Evolutionary conservation across 2,888 invertebrate genomes (phyloP).

Genomic region (Apeira syringaria): DNA sequence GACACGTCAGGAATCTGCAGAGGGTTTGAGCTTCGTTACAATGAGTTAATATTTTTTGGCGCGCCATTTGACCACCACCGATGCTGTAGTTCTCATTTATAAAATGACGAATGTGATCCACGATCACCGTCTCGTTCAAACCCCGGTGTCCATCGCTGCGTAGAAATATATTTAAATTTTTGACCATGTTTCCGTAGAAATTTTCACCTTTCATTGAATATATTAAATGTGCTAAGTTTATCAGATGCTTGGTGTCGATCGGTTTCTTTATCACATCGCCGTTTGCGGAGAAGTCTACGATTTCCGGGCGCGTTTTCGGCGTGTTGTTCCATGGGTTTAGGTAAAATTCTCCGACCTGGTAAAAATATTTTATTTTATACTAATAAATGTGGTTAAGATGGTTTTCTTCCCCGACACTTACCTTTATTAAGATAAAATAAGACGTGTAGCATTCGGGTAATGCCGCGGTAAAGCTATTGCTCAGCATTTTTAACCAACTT

Average conservation of each 20-base stretch:
- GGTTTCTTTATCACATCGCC: slow-evolving; percentile 40
- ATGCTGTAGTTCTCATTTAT: not conserved
- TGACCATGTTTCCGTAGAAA: not conserved
- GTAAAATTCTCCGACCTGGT: slow-evolving; percentile 28
- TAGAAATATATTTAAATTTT: not conserved
- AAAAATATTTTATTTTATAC: not conserved
- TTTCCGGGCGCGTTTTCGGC: slow-evolving; percentile 35
- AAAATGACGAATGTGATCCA: slow-evolving; percentile 13
- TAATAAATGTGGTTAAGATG: too few relatives aligned
- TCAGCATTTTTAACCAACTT: too few relatives aligned
- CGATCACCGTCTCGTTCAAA: slow-evolving; percentile 7
- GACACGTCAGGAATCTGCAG: slow-evolving; percentile 62
- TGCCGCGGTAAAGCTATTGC: too few relatives aligned
- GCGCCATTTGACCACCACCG: slow-evolving; percentile 18
- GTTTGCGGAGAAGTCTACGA: slow-evolving; percentile 47
- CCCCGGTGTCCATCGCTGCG: slow-evolving; percentile 12
- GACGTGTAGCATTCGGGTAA: too few relatives aligned
- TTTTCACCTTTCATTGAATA: slow-evolving; percentile 9
- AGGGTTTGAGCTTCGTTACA: slow-evolving; percentile 42
- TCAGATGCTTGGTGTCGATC: slow-evolving; percentile 28
- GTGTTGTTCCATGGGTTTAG: slow-evolving; percentile 55
- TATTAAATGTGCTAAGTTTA: slow-evolving; percentile 29
- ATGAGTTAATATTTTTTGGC: slow-evolving; percentile 50
- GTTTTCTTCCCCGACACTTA: too few relatives aligned
- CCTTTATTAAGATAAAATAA: too few relatives aligned